Base-by-base conservation (phyloP, 1,140 invertebrate species). In the Brachystomella parvula region DNA sequence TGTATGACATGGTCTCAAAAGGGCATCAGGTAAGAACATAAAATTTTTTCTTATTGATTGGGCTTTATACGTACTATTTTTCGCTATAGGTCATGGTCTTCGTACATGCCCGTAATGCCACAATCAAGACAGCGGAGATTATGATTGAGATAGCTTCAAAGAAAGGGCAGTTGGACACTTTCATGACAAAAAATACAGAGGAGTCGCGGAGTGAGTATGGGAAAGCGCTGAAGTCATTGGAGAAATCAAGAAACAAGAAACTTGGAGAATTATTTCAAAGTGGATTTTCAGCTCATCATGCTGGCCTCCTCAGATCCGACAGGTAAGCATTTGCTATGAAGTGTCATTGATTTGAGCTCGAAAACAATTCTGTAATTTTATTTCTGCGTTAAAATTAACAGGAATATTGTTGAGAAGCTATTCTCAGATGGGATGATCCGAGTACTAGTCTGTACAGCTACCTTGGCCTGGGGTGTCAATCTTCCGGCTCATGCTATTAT, bases 381-480 rank as follows among this genome's bases (percentile, higher is more conserved):
- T 3, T 26, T 56, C 15, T 30, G 9, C 21, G 9, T 49, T 19
- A 35, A 66, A 71, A 72, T 67, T 79, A 79, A 39, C 68, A 84
- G 89, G 64, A 87, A 85, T 74, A 76, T 92, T 75, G 88, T 96
- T 0, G 94, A 97, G 77, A 90, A 90, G 76, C 87, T 89, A 72
- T 97, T 97, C 77, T 78, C 84, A 0, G 87, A 90, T 63, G 96
- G 96, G 1, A 81, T 88, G 63, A 89, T 98, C 44, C 93, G 92
- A 76, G 93, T 98, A 2, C 80, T 99, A 0, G 90, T 96, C 12
- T 99, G 96, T 79, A 99, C 97, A 0, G 91, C 96, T 0, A 99
- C 97, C 0, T 81, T 99, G 12, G 97, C 97, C 29, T 99, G 97
- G 97, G 97, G 97, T 72, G 96, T 99, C 0, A 99, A 99, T 81